Percentiles rank a stretch among this genome's conserved stretches.
Conservation (phyloP, 37 sponge, comb jelly and placozoan genomes). For the Spongilla lacustris region DNA sequence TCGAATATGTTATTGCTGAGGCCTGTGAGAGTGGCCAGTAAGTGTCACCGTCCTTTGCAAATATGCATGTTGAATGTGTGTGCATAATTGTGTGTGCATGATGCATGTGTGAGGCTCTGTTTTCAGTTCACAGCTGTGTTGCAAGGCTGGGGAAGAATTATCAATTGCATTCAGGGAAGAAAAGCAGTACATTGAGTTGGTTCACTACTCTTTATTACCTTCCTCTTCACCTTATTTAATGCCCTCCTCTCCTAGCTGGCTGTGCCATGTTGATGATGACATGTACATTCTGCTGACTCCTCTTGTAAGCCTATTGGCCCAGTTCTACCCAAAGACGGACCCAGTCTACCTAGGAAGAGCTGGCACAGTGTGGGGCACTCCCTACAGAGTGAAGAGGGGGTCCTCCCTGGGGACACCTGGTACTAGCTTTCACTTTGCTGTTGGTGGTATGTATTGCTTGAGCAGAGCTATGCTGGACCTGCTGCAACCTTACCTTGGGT, state of each 20-base stretch:
- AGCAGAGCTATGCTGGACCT: constrained; percentile 46
- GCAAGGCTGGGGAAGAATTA: constrained; percentile 55
- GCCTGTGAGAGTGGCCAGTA: neutral
- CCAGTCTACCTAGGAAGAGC: constrained; percentile 57
- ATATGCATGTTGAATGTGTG: neutral
- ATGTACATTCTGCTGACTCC: constrained; percentile 37
- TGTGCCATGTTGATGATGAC: constrained; percentile 67
- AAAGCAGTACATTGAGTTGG: constrained; percentile 39
- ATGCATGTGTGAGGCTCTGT: neutral
- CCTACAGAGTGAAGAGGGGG: constrained; percentile 23
- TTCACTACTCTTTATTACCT: neutral
- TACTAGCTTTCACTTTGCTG: constrained; percentile 56
- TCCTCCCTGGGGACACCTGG: constrained; percentile 22
- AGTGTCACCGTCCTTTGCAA: neutral
- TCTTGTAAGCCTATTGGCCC: constrained; percentile 20
- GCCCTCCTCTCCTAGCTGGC: constrained; percentile 45
- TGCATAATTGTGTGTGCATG: neutral
- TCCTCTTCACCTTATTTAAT: too few species aligned
- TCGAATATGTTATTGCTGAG: neutral
- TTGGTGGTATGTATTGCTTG: constrained; percentile 67
- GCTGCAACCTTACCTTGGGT: constrained; percentile 43
- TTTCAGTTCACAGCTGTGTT: constrained; percentile 41
- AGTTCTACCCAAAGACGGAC: constrained; percentile 50
- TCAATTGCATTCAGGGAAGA: constrained; percentile 11
- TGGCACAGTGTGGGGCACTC: constrained; percentile 32